Percentiles rank a stretch among this genome's conserved stretches.
Conservation (phyloP, 2,113 vertebrate species). For the Pelodiscus sinensis region DNA sequence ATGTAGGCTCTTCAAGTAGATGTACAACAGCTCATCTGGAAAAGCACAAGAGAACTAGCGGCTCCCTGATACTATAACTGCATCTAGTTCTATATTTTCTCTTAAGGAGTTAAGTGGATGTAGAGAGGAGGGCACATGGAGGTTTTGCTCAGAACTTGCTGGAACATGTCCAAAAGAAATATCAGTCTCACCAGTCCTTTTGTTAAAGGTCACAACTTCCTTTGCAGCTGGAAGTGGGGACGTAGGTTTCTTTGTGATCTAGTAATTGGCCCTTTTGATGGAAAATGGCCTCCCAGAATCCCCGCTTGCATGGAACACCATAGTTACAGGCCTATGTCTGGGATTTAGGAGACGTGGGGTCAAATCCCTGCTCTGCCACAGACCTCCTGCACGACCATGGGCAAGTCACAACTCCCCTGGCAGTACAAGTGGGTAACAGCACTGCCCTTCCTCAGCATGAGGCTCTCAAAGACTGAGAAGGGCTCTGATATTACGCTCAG, state of each 20-base stretch:
- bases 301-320: not conserved
- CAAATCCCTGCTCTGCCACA: not conserved
- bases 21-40: not conserved
- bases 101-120: not conserved
- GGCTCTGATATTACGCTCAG: accelerated
- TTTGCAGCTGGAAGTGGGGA: not conserved
- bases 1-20: not conserved
- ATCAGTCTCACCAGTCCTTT: not conserved
- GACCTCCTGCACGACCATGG: not conserved
- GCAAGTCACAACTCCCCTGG: not conserved
- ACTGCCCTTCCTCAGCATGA: not conserved
- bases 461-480: not conserved
- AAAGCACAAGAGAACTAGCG: not conserved
- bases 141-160: not conserved
- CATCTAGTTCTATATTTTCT: not conserved
- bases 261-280: not conserved
- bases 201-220: not conserved
- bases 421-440: not conserved
- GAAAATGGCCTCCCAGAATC: not conserved
- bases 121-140: not conserved
- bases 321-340: not conserved
- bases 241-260: not conserved
- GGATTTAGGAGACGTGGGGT: not conserved
- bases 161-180: not conserved
- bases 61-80: not conserved